Evolutionary conservation across 1,140 invertebrate genomes (phyloP).

Genomic region (Venustaconcha ellipsiformis): DNA sequence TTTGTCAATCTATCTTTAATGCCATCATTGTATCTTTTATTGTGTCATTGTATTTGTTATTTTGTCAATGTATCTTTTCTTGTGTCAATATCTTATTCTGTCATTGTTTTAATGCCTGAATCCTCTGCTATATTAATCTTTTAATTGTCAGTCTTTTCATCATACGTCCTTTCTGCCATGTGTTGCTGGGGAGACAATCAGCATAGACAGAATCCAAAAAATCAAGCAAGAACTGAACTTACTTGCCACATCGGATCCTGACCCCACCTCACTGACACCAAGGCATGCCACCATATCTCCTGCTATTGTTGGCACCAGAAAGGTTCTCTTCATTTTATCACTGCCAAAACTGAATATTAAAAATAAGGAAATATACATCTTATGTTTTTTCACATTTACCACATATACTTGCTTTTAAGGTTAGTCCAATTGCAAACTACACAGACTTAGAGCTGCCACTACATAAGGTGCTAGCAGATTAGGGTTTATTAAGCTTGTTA

Average conservation of each 20-base stretch:
- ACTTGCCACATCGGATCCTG: slow-evolving; percentile 75
- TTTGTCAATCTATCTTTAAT: no score
- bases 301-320: slow-evolving; percentile 72
- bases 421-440: no score
- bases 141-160: neutral
- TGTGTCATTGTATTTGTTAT: no score
- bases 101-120: no score
- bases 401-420: neutral
- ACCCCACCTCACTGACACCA: slow-evolving; percentile 73
- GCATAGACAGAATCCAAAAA: slow-evolving; percentile 1
- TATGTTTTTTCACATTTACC: neutral
- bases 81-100: no score
- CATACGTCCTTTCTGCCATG: neutral
- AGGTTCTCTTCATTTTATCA: slow-evolving; percentile 74
- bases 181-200: neutral
- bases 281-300: slow-evolving; percentile 74
- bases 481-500: no score
- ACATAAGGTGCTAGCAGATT: no score
- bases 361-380: neutral
- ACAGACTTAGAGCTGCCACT: no score
- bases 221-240: slow-evolving; percentile 32
- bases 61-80: no score
- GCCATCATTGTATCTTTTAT: no score
- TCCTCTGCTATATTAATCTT: no score
- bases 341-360: slow-evolving; percentile 71